phyloP scores from a whole-genome alignment of 2,888 invertebrate species.

The Lomographa bimaculata region DNA sequence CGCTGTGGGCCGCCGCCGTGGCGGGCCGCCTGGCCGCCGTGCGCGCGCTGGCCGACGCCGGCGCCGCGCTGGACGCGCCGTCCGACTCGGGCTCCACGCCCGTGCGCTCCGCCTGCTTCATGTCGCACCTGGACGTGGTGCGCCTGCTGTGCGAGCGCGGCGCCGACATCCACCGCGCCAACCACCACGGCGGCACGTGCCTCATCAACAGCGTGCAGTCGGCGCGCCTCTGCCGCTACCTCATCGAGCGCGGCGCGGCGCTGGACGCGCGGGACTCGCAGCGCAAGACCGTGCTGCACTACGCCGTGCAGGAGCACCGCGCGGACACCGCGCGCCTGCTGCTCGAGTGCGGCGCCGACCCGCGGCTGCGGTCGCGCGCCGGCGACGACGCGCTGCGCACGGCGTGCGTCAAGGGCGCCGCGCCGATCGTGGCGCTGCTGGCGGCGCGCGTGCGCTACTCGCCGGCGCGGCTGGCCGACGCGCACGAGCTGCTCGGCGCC shows the following conservation, averaged over 20 bases:
- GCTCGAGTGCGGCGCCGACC: slow-evolving; percentile 91
- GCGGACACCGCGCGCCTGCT: slow-evolving; percentile 93
- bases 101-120: slow-evolving; percentile 95
- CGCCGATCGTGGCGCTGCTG: slow-evolving; percentile 85
- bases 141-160: slow-evolving; percentile 89
- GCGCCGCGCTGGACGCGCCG: slow-evolving; percentile 93
- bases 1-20: slow-evolving; percentile 96
- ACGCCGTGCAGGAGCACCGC: slow-evolving; percentile 91
- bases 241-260: slow-evolving; percentile 91
- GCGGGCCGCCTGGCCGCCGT: slow-evolving; percentile 91
- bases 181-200: slow-evolving; percentile 96
- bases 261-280: slow-evolving; percentile 94
- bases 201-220: slow-evolving; percentile 97
- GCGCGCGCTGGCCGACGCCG: slow-evolving; percentile 89
- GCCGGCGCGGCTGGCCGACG: slow-evolving; percentile 89
- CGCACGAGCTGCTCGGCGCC: slow-evolving; percentile 92
- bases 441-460: slow-evolving; percentile 85
- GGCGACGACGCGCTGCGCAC: slow-evolving; percentile 96
- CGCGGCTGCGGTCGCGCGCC: slow-evolving; percentile 88
- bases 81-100: slow-evolving; percentile 95
- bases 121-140: slow-evolving; percentile 93
- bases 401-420: slow-evolving; percentile 86
- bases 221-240: slow-evolving; percentile 89
- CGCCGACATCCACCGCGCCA: slow-evolving; percentile 92
- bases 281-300: slow-evolving; percentile 95